These are phyloP conservation scores for Rotaria sp. DNA, from an alignment of 2,888 invertebrate genomes.

Conservation along the genomic window DNA sequence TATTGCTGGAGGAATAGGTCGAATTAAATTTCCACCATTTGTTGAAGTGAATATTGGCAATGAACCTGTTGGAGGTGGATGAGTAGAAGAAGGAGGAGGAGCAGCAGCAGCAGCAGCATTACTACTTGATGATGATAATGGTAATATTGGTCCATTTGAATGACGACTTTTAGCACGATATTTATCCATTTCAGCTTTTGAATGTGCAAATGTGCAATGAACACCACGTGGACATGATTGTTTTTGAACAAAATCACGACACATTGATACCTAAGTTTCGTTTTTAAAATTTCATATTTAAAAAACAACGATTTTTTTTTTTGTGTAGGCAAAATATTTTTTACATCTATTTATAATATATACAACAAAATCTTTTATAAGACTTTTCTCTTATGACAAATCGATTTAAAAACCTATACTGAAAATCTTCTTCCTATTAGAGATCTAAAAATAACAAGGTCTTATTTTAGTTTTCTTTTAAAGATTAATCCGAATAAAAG, in stretches of 20 bases:
- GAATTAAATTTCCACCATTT: background rate
- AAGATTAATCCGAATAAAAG: too few species aligned
- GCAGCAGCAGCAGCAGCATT: background rate
- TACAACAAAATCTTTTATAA: too few species aligned
- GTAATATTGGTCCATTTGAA: background rate
- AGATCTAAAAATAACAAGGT: too few species aligned
- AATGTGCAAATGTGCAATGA: slow-evolving; percentile 23
- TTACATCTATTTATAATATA: too few species aligned
- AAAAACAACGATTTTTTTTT: too few species aligned
- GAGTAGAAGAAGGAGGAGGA: background rate
- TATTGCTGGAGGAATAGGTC: background rate
- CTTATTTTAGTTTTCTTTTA: too few species aligned
- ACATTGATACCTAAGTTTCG: background rate
- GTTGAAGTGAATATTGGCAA: background rate
- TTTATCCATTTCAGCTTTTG: slow-evolving; percentile 17
- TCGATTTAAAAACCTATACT: too few species aligned
- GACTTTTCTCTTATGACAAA: too few species aligned
- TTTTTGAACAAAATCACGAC: slow-evolving; percentile 9
- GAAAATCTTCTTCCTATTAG: too few species aligned
- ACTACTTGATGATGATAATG: background rate
- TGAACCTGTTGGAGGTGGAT: background rate
- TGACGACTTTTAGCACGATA: slow-evolving; percentile 10
- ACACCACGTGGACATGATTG: background rate
- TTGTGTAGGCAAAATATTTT: too few species aligned
- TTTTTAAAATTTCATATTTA: too few species aligned